phyloP scores from a whole-genome alignment of 1,140 invertebrate genomes.

The Metopolophium dirhodum region DNA sequence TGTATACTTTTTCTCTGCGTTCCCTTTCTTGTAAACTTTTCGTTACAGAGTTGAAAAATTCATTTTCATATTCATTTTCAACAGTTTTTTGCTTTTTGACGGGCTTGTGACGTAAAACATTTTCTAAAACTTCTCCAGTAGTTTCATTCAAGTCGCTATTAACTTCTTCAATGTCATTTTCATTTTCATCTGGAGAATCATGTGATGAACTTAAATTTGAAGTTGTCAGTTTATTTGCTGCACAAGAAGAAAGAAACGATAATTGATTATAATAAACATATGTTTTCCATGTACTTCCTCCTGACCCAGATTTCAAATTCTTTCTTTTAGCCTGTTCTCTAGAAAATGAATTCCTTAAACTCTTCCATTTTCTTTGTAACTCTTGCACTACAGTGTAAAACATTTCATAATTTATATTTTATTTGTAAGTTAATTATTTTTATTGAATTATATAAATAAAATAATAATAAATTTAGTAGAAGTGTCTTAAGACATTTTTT shows the following conservation, averaged over 20 bases:
- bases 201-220: conserved; percentile 27
- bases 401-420: conserved; percentile 5
- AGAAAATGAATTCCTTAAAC: background rate
- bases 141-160: background rate
- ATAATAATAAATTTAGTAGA: background rate
- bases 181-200: conserved; percentile 24
- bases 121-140: conserved; percentile 19
- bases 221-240: background rate
- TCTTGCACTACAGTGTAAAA: conserved; percentile 23
- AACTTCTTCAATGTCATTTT: conserved; percentile 23
- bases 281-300: conserved; percentile 18
- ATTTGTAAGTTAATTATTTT: background rate
- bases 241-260: conserved; percentile 37
- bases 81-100: conserved; percentile 31
- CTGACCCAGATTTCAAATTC: conserved; percentile 35
- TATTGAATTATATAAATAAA: conserved; percentile 9
- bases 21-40: conserved; percentile 34
- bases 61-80: conserved; percentile 9
- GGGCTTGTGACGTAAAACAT: background rate
- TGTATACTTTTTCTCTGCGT: background rate
- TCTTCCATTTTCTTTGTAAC: conserved; percentile 39
- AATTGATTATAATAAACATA: conserved; percentile 39
- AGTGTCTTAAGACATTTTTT: background rate
- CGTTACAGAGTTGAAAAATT: background rate
- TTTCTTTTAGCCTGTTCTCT: conserved; percentile 30